phyloP scores from a whole-genome alignment of 2,888 invertebrate species.

The Notodonta dromedarius region DNA sequence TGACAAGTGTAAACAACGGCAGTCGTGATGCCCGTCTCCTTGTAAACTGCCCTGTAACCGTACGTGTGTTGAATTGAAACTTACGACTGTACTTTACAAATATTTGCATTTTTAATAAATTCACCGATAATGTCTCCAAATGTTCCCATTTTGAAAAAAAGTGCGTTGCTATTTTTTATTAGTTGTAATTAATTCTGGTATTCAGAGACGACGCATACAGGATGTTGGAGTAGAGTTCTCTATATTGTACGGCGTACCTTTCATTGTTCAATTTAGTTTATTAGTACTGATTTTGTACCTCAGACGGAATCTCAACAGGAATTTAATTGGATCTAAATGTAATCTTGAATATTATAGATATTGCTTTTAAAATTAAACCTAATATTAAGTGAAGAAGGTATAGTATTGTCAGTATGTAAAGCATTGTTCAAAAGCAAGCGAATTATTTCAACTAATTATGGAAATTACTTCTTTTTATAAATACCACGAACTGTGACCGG shows the following conservation, averaged over 20 bases:
- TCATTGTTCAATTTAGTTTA: conserved; percentile 17
- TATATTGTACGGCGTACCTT: conserved; percentile 15
- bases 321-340: conserved; percentile 7
- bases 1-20: conserved; percentile 43
- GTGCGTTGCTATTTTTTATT: conserved; percentile 17
- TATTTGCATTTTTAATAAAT: conserved; percentile 34
- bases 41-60: conserved; percentile 41
- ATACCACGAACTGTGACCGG: too few species aligned
- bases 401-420: background rate
- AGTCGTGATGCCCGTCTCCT: conserved; percentile 42
- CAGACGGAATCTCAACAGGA: conserved; percentile 17
- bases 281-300: conserved; percentile 15
- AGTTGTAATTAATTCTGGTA: conserved; percentile 20
- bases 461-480: too few species aligned
- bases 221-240: conserved; percentile 17
- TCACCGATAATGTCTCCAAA: conserved; percentile 21
- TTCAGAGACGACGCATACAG: conserved; percentile 17
- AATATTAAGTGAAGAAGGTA: background rate
- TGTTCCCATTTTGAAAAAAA: conserved; percentile 13
- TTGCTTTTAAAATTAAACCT: background rate
- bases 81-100: conserved; percentile 40
- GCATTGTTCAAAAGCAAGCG: too few species aligned
- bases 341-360: conserved; percentile 13
- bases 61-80: conserved; percentile 43
- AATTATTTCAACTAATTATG: too few species aligned